Percentiles rank a stretch among this genome's conserved stretches.
phyloP scores from a whole-genome alignment of 1,140 invertebrate species.

The Macrosteles quadrilineatus region DNA sequence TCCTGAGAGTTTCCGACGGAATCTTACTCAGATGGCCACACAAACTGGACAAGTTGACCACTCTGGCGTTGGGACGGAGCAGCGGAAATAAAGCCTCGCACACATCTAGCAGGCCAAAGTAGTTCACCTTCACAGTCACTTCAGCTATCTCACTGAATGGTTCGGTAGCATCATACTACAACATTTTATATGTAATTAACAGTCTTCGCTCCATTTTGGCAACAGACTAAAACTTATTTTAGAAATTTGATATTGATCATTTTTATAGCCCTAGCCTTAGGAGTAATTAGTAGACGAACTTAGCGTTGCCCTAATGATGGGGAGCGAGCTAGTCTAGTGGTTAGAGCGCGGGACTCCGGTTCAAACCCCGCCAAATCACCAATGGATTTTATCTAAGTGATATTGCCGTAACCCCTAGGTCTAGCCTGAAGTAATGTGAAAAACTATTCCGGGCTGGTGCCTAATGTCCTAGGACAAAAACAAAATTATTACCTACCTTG shows the following conservation, averaged over 20 bases:
- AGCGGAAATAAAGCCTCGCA: conserved; percentile 70
- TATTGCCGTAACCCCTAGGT: too few relatives aligned
- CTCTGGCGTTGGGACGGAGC: conserved; percentile 64
- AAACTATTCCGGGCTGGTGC: too few relatives aligned
- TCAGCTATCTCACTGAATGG: conserved; percentile 68
- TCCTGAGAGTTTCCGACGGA: conserved; percentile 55
- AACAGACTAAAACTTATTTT: not conserved
- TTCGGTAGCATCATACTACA: conserved; percentile 54
- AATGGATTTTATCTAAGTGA: too few relatives aligned
- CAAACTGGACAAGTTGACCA: conserved; percentile 75
- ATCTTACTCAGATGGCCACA: conserved; percentile 59
- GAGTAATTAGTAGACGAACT: not conserved
- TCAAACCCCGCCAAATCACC: too few relatives aligned
- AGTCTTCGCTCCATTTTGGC: not conserved
- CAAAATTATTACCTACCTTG: too few relatives aligned
- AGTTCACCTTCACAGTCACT: conserved; percentile 69
- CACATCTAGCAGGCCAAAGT: conserved; percentile 61
- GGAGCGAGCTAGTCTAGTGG: too few relatives aligned
- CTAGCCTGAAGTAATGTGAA: too few relatives aligned
- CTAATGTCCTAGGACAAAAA: too few relatives aligned
- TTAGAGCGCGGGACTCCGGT: too few relatives aligned
- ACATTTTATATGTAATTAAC: not conserved
- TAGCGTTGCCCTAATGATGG: too few relatives aligned
- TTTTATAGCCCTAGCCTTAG: too few relatives aligned
- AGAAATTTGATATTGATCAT: too few relatives aligned